phyloP scores from a whole-genome alignment of 2,797 vertebrate species.

The Falco berigora region DNA sequence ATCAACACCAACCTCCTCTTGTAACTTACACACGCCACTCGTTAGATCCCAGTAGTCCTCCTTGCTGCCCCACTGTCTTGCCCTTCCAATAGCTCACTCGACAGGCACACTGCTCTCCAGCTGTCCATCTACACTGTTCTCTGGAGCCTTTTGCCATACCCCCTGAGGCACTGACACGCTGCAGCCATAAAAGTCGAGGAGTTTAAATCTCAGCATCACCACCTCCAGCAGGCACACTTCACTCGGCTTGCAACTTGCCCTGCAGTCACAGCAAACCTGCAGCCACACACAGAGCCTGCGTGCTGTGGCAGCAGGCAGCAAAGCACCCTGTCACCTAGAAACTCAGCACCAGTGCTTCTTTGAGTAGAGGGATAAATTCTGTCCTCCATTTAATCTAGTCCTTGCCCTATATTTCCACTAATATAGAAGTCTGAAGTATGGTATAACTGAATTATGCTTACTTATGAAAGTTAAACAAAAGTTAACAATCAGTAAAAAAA shows the following conservation, averaged over 20 bases:
- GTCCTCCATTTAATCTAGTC: neutral
- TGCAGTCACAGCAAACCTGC: neutral
- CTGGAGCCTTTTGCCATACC: neutral
- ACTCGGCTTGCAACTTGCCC: neutral
- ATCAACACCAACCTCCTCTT: neutral
- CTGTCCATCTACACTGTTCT: neutral
- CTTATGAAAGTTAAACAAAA: neutral
- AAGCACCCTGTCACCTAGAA: neutral
- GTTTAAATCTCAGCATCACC: neutral
- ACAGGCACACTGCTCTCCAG: neutral
- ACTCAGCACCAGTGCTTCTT: neutral
- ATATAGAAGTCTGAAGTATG: neutral
- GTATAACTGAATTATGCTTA: neutral
- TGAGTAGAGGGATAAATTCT: neutral
- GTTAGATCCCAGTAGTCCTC: neutral
- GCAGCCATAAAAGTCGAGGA: neutral
- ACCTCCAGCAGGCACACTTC: neutral
- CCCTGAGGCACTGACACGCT: neutral
- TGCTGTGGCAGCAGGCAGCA: neutral
- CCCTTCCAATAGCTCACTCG: neutral
- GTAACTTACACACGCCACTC: neutral
- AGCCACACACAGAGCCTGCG: neutral
- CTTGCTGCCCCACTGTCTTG: neutral
- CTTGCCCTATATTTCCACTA: neutral
- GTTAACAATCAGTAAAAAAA: neutral